Evolutionary conservation across 2,888 invertebrate species (phyloP), one percentile per base, ranked within the genome.

Genomic region (Pharmacophagus antenor): DNA sequence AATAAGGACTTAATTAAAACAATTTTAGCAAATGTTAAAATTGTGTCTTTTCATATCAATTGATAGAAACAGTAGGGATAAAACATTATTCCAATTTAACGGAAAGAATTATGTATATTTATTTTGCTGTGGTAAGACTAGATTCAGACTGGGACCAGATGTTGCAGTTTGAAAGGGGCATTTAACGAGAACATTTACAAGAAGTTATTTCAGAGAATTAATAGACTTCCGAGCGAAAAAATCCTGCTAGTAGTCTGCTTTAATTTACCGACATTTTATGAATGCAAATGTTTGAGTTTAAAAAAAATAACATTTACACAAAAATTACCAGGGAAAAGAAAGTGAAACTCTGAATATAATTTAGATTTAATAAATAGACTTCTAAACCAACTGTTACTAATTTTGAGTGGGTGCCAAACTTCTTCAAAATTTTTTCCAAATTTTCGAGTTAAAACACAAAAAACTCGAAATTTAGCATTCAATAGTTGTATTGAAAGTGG

Each of bases 111-210:
- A 78, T 73, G 66, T 70, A 66, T 76, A 80, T 83, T 80, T 82
- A 84, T 84, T 80, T 75, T 74, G 77, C 70, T 80, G 82, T 69
- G 80, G 82, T 74, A 72, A 78, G 76, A 74, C 78, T 85, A 84
- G 84, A 84, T 84, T 83, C 80, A 75, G 78, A 72, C 73, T 71
- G 71, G 78, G 74, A 70, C 72, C 52, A 58, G 52, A 51, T 58
- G 58, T 21, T 52, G 51, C 58, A 52, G 52, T 58, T 31, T 51
- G 46, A 37, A 50, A 51, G 58, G 47, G 51, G 46, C 52, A 52
- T 58, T 52, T 46, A 58, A 58, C 58, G 47, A 58, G 51, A 58
- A 51, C 46, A 58, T 58, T 58, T 52, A 51, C 58, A 47, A 58
- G 37, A 51, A 58, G 58, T 58, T 58, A 52, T 58, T 58, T 52